These are phyloP conservation scores for Globodera ellingtonae DNA, from an alignment of 1,140 invertebrate species.

Conservation along the genomic window DNA sequence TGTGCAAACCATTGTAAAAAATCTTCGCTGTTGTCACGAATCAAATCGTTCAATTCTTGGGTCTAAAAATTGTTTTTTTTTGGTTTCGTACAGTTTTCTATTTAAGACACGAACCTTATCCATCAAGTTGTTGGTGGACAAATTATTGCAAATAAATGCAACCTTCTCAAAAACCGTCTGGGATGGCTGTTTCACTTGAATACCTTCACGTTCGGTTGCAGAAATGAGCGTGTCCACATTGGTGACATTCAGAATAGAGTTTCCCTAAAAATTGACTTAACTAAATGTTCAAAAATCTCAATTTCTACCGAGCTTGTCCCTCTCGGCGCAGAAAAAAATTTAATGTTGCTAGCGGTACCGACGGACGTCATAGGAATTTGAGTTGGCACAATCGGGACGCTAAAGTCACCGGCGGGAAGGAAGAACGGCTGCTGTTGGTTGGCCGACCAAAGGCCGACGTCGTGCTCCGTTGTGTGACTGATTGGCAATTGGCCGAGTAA, in stretches of 20 bases:
- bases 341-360: conserved; percentile 16
- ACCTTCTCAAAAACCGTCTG: conserved; percentile 88
- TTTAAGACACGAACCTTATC: conserved; percentile 73
- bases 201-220: conserved; percentile 90
- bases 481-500: conserved; percentile 36
- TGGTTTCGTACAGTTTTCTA: background rate
- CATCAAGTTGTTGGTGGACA: conserved; percentile 89
- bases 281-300: conserved; percentile 17
- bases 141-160: conserved; percentile 99
- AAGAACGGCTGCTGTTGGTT: background rate
- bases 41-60: conserved; percentile 89
- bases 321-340: conserved; percentile 30
- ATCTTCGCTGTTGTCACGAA: conserved; percentile 73
- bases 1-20: conserved; percentile 78
- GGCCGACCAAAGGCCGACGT: background rate
- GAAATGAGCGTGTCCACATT: conserved; percentile 95
- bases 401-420: background rate
- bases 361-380: conserved; percentile 10
- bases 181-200: conserved; percentile 78
- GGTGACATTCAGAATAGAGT: conserved; percentile 78
- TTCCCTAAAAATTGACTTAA: conserved; percentile 31
- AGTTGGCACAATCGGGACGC: conserved; percentile 8
- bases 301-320: conserved; percentile 30
- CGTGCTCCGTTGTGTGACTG: background rate
- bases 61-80: conserved; percentile 68